phyloP scores from a whole-genome alignment of 2,113 vertebrate species.

The Toxotes jaculatrix region DNA sequence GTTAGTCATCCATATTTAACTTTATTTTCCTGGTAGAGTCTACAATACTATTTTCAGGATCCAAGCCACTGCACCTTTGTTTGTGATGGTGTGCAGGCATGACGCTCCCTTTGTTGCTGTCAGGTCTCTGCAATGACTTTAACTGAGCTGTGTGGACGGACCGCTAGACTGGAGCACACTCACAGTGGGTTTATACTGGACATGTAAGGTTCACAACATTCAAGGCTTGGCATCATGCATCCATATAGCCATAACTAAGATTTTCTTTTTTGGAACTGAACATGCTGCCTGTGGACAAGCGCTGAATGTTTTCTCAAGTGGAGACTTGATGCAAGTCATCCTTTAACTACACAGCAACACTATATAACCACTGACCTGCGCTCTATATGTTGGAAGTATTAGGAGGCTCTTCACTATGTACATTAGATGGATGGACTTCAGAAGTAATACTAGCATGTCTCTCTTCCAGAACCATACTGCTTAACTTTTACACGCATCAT shows the following conservation, averaged over 20 bases:
- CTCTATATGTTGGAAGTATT: slow-evolving; percentile 29
- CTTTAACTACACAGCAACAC: slow-evolving; percentile 59
- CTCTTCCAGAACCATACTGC: slow-evolving; percentile 17
- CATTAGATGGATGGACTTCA: slow-evolving; percentile 25
- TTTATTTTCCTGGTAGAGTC: slow-evolving; percentile 24
- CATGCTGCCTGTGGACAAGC: slow-evolving; percentile 56
- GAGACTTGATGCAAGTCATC: slow-evolving; percentile 48
- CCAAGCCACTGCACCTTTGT: slow-evolving; percentile 56
- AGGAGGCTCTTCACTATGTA: slow-evolving; percentile 34
- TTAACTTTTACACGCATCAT: slow-evolving; percentile 33
- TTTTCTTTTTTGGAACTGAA: slow-evolving; percentile 34
- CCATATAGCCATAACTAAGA: slow-evolving; percentile 47
- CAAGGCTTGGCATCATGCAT: slow-evolving; percentile 33
- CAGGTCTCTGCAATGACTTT: slow-evolving; percentile 3
- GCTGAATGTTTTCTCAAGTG: slow-evolving; percentile 61
- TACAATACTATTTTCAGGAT: slow-evolving; percentile 53
- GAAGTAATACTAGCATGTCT: slow-evolving; percentile 44
- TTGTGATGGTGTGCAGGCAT: slow-evolving; percentile 20
- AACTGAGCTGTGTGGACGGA: slow-evolving; percentile 37
- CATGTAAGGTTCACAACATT: slow-evolving; percentile 16
- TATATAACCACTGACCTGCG: slow-evolving; percentile 62
- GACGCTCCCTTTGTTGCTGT: slow-evolving; percentile 33
- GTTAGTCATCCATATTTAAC: slow-evolving; percentile 12
- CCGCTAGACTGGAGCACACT: slow-evolving; percentile 22
- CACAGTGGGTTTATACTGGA: slow-evolving; percentile 20